A percentile compares a stretch with the other conserved stretches of the same genome.
Conservation (phyloP, 2,888 invertebrate species). For the Stenurella melanura region DNA sequence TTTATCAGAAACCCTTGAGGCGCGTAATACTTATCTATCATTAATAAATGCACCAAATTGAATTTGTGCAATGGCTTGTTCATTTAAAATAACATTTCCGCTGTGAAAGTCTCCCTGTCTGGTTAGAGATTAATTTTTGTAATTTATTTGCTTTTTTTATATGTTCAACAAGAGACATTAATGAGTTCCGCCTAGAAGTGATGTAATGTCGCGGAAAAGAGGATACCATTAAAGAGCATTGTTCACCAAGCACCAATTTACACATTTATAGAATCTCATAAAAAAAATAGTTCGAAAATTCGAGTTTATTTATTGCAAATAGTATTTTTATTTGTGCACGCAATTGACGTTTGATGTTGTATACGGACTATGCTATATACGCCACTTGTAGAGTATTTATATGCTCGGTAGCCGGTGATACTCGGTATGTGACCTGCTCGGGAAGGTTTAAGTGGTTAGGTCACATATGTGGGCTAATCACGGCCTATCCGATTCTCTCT, state of each 20-base stretch:
- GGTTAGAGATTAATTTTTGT: background rate
- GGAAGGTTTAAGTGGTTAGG: slow-evolving; percentile 46
- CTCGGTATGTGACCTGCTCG: slow-evolving; percentile 32
- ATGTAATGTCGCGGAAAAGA: background rate
- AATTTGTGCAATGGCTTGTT: background rate
- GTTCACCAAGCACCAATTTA: background rate
- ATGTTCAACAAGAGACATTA: background rate
- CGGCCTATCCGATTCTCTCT: slow-evolving; percentile 40
- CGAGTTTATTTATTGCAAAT: background rate
- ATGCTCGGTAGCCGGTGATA: slow-evolving; percentile 23
- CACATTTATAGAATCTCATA: background rate
- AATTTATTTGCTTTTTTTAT: background rate
- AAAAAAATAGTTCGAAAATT: background rate
- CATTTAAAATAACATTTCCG: background rate
- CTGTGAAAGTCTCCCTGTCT: background rate
- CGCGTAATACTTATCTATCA: background rate
- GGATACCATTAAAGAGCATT: background rate
- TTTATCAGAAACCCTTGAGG: background rate
- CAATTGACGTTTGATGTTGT: too few relatives aligned
- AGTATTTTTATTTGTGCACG: too few relatives aligned
- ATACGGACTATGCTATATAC: too few relatives aligned
- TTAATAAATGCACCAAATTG: background rate
- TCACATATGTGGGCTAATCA: slow-evolving; percentile 52
- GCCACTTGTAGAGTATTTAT: background rate
- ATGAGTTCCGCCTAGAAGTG: background rate